Base-by-base conservation (phyloP, 2,797 vertebrate genomes). In the Thalassophryne amazonica region DNA sequence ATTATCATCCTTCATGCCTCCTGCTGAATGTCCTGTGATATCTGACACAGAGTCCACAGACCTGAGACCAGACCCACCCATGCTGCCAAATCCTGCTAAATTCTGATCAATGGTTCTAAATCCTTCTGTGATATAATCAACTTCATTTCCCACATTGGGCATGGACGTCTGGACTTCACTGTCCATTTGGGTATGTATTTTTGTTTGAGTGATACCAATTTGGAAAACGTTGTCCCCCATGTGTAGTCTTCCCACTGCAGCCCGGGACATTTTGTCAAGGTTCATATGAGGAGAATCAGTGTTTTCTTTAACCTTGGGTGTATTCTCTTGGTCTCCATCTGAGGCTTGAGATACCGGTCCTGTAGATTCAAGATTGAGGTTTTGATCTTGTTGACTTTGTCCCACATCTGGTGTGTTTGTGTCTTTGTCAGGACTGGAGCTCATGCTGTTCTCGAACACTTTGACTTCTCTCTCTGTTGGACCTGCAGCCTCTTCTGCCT, bases 161-260 rank as follows among this genome's bases (percentile, higher is more conserved):
- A 7, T 20, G 37, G 35, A 37, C 31, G 41, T 38, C 6, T 41
- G 0, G 0, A 35, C 13, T 41, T 60, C 13, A 14, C 0, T 14
- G 3, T 35, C 16, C 6, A 17, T 31, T 39, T 68, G 62, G 54
- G 4, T 32, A 33, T 29, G 24, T 29, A 42, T 22, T 14, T 40
- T 25, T 7, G 36, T 24, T 16, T 46, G 16, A 35, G 53, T 13
- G 16, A 33, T 39, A 27, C 31, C 24, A 46, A 22, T 65, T 63
- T 74, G 50, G 9, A 43, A 40, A 69, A 71, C 37, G n/a, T 41
- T 58, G 2, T 33, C 54, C 8, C 74, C 14, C 16, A 51, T 18
- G 2, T 71, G 22, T 5, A 29, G 54, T 36, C 52, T 67, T 60
- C 25, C 23, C 38, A 33, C 66, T 12, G 48, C 42, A 38, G 17